Evolutionary conservation across 2,797 vertebrate genomes (phyloP).

Genomic region (Meda fulgida): DNA sequence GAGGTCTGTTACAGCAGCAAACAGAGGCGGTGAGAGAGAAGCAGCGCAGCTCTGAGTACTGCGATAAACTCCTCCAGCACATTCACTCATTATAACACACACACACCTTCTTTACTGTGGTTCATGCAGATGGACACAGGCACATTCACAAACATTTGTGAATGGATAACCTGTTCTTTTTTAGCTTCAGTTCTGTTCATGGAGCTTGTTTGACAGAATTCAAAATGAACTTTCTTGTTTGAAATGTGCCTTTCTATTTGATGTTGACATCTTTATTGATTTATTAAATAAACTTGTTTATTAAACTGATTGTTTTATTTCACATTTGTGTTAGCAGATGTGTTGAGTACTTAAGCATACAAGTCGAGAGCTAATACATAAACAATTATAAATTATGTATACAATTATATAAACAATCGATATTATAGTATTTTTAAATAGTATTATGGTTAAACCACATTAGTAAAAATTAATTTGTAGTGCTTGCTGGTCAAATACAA

Average conservation of each 20-base stretch:
- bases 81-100: slow-evolving; percentile 67
- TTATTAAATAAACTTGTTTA: slow-evolving; percentile 12
- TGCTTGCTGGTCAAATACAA: neutral
- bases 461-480: neutral
- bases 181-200: neutral
- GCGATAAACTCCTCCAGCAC: slow-evolving; percentile 85
- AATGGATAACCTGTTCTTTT: neutral
- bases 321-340: neutral
- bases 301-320: neutral
- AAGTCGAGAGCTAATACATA: neutral
- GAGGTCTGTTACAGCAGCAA: slow-evolving; percentile 79
- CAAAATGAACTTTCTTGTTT: neutral
- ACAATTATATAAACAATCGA: neutral
- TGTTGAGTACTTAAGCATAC: neutral
- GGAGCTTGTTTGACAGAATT: neutral
- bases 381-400: neutral
- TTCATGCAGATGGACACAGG: neutral
- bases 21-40: slow-evolving; percentile 81
- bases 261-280: neutral
- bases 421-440: neutral
- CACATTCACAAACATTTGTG: no score
- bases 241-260: slow-evolving; percentile 9
- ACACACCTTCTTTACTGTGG: neutral
- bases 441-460: neutral
- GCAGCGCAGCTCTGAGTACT: slow-evolving; percentile 80